Conservation (phyloP, 2,888 invertebrate species). For the Strigamia maritima region DNA sequence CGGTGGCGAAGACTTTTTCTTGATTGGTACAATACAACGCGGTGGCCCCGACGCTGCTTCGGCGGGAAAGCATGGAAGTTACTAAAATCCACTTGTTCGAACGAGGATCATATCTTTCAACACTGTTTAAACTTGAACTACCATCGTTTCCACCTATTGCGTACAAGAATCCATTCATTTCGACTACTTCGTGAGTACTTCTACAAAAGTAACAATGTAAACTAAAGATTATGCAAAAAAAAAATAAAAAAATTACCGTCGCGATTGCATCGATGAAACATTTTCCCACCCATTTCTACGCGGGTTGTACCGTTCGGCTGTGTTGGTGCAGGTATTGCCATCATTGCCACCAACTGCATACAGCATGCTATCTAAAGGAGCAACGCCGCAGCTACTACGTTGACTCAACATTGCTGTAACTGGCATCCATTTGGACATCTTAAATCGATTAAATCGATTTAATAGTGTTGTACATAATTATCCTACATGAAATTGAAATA, state of each 20-base stretch:
- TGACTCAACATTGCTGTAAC: slow-evolving; percentile 66
- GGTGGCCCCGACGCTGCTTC: slow-evolving; percentile 66
- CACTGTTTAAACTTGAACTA: slow-evolving; percentile 65
- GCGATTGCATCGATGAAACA: slow-evolving; percentile 65
- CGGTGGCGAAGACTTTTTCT: slow-evolving; percentile 31
- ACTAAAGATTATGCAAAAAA: not conserved
- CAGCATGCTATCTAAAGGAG: slow-evolving; percentile 61
- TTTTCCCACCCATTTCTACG: slow-evolving; percentile 66
- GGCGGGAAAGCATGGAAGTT: slow-evolving; percentile 63
- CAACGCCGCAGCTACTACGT: slow-evolving; percentile 64
- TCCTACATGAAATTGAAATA: not conserved
- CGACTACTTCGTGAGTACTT: slow-evolving; percentile 67
- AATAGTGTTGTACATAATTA: not conserved
- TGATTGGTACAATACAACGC: slow-evolving; percentile 61
- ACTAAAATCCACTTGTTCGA: slow-evolving; percentile 66
- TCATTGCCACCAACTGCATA: slow-evolving; percentile 68
- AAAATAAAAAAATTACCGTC: slow-evolving; percentile 55
- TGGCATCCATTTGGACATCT: slow-evolving; percentile 61
- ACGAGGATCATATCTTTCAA: slow-evolving; percentile 65
- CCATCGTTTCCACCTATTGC: slow-evolving; percentile 70
- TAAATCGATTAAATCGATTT: not conserved
- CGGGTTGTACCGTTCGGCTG: slow-evolving; percentile 64
- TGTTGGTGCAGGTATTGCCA: slow-evolving; percentile 66
- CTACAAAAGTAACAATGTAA: too few relatives aligned
- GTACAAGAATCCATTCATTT: slow-evolving; percentile 62